These are phyloP conservation scores for Luscinia luscinia DNA, from an alignment of 2,797 vertebrate genomes.

Conservation along the genomic window DNA sequence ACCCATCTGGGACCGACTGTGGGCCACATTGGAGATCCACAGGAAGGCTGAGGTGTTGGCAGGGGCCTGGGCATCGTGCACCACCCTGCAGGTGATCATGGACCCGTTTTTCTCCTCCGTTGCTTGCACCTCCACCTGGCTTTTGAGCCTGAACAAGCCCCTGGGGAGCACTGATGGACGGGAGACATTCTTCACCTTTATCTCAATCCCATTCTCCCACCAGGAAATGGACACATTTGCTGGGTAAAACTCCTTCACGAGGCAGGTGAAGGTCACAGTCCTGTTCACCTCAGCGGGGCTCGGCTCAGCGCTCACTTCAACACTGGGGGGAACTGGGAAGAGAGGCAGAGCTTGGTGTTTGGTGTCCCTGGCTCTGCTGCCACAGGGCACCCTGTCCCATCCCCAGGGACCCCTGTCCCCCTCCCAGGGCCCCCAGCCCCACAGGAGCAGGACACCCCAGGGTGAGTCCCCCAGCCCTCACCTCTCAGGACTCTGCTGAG, in stretches of 20 bases:
- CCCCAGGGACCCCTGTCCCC: neutral
- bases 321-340: conserved; percentile 8
- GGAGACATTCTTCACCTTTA: accelerated
- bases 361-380: neutral
- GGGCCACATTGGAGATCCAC: neutral
- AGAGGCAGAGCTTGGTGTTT: neutral
- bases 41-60: accelerated
- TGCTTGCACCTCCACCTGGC: neutral
- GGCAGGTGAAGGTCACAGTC: neutral
- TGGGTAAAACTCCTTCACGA: neutral
- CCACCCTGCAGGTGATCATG: conserved; percentile 46
- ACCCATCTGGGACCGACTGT: accelerated
- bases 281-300: neutral
- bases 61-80: conserved; percentile 33
- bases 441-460: neutral
- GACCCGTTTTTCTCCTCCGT: conserved; percentile 15
- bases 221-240: neutral
- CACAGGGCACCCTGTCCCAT: accelerated
- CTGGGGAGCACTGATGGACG: accelerated
- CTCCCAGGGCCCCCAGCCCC: neutral
- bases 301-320: accelerated
- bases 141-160: neutral
- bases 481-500: conserved; percentile 40
- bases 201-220: neutral
- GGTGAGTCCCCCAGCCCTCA: neutral